These are phyloP conservation scores for Phrixothrix hirtus DNA, from an alignment of 2,888 invertebrate genomes.

Conservation along the genomic window DNA sequence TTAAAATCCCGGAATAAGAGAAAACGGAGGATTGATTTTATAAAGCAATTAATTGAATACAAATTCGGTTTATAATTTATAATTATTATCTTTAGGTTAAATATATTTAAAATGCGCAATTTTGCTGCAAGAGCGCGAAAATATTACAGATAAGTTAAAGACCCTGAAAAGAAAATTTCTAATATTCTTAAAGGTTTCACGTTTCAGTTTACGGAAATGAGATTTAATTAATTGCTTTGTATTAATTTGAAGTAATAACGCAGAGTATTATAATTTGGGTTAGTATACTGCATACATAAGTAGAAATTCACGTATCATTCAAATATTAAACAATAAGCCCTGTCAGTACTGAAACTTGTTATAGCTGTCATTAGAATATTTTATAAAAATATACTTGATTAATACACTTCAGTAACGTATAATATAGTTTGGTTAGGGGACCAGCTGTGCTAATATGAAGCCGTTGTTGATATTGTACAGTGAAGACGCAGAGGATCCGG, in stretches of 20 bases:
- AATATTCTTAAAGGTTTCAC: constrained; percentile 6
- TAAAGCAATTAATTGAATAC: background rate
- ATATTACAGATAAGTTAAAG: constrained; percentile 2
- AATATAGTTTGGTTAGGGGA: no score
- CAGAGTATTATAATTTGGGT: constrained; percentile 17
- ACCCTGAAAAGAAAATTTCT: background rate
- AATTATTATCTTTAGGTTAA: background rate
- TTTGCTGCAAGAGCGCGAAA: background rate
- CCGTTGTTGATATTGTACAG: no score
- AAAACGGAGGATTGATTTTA: constrained; percentile 9
- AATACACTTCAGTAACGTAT: no score
- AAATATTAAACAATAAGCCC: no score
- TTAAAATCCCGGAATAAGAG: constrained; percentile 13
- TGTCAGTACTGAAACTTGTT: no score
- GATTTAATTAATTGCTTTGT: constrained; percentile 9
- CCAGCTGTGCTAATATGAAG: no score
- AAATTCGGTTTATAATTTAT: background rate
- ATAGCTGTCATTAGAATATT: no score
- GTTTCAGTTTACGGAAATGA: constrained; percentile 2
- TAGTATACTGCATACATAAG: no score
- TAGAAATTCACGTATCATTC: no score
- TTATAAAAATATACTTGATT: no score
- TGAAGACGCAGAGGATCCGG: no score
- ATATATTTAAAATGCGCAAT: background rate
- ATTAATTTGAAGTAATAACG: constrained; percentile 1